Evolutionary conservation across 1,140 invertebrate species (phyloP).

Genomic region (Danaus plexippus): DNA sequence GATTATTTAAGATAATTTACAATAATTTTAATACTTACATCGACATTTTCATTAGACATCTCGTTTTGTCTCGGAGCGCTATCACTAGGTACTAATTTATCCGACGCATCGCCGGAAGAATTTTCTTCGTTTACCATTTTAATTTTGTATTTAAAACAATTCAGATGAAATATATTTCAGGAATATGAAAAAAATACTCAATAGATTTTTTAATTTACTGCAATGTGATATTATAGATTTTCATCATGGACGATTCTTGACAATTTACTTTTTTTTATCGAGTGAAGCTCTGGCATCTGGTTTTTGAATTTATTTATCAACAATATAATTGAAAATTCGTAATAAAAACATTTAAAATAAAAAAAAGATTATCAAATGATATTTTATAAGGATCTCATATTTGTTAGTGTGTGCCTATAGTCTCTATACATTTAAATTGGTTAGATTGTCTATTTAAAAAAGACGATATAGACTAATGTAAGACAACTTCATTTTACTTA

Average conservation of each 20-base stretch:
- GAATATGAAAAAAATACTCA: conserved; percentile 16
- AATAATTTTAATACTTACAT: conserved; percentile 30
- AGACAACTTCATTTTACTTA: no score
- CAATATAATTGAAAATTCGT: no score
- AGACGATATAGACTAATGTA: no score
- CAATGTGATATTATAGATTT: conserved; percentile 18
- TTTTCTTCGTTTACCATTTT: conserved; percentile 29
- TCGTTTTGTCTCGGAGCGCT: conserved; percentile 25
- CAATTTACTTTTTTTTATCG: no score
- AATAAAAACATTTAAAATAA: no score
- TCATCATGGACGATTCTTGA: conserved; percentile 13
- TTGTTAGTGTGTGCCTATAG: no score
- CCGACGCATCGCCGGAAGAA: conserved; percentile 21
- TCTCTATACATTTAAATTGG: no score
- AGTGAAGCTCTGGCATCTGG: no score
- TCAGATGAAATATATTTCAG: conserved; percentile 2
- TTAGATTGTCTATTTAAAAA: no score
- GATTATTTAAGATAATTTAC: neutral
- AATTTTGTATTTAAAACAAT: conserved; percentile 26
- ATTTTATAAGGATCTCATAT: no score
- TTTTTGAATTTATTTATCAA: no score
- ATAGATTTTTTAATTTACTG: conserved; percentile 17
- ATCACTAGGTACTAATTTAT: conserved; percentile 36
- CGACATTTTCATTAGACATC: conserved; percentile 26
- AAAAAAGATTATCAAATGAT: no score